Conservation (phyloP, 2,797 vertebrate genomes). For the Sebastes itinus region DNA sequence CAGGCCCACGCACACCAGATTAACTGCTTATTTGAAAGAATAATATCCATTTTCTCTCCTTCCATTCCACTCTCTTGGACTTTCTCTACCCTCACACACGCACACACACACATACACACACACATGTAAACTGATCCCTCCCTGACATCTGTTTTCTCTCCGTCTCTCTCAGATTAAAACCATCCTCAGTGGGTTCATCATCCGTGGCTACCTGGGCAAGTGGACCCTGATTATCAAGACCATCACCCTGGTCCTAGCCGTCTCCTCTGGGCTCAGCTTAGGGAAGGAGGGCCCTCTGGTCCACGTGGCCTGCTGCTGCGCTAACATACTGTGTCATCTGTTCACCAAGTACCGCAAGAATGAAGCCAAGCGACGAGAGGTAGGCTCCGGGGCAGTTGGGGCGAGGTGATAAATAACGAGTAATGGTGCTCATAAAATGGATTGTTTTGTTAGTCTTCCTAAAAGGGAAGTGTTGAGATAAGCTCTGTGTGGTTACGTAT, state of each 20-base stretch:
- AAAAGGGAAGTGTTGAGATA: neutral
- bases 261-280: constrained; percentile 93
- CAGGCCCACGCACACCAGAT: neutral
- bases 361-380: constrained; percentile 96
- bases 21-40: neutral
- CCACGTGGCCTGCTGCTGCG: constrained; percentile 97
- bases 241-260: constrained; percentile 93
- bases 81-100: neutral
- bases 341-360: constrained; percentile 98
- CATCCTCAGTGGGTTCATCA: constrained; percentile 98
- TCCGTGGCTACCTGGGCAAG: constrained; percentile 96
- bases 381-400: constrained; percentile 40
- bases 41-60: neutral
- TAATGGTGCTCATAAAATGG: neutral
- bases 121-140: neutral
- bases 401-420: too few relatives aligned
- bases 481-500: neutral
- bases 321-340: constrained; percentile 94
- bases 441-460: neutral
- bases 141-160: neutral
- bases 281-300: constrained; percentile 97
- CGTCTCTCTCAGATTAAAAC: constrained; percentile 90
- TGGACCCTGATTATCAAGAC: constrained; percentile 98
- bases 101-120: too few relatives aligned
- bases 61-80: too few relatives aligned